Percentiles rank a stretch among this genome's conserved stretches.
These are phyloP conservation scores for Pachypanchax playfairii DNA, from an alignment of 2,113 vertebrate species.

Conservation along the genomic window DNA sequence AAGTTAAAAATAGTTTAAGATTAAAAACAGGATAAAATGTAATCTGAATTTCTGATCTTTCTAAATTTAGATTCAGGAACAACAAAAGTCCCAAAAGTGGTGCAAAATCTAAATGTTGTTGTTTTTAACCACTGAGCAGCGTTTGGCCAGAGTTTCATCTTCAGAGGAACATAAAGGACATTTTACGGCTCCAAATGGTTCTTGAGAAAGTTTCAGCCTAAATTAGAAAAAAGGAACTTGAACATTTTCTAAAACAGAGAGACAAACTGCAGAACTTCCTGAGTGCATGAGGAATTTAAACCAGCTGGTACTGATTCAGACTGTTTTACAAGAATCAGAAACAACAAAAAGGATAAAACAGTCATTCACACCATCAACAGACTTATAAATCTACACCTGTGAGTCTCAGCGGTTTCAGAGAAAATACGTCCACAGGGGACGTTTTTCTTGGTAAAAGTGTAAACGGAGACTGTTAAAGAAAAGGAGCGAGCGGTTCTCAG, in stretches of 20 bases:
- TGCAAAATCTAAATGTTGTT: neutral
- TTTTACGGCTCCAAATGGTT: neutral
- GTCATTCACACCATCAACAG: conserved; percentile 1
- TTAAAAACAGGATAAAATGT: neutral
- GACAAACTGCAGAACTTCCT: neutral
- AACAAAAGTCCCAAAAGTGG: neutral
- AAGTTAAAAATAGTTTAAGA: neutral
- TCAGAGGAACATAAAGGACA: neutral
- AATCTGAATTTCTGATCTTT: neutral
- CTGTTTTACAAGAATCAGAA: conserved; percentile 8
- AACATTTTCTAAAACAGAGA: neutral
- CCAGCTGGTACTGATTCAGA: neutral
- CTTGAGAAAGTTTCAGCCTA: neutral
- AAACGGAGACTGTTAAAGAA: conserved; percentile 33
- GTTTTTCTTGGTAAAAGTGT: conserved; percentile 69
- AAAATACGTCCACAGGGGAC: conserved; percentile 19
- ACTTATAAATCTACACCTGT: conserved; percentile 4
- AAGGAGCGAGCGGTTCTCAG: conserved; percentile 5
- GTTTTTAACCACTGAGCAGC: neutral
- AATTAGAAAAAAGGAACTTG: neutral
- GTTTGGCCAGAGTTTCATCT: neutral
- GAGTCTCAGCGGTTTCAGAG: conserved; percentile 28
- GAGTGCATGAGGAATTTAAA: neutral
- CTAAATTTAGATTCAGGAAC: neutral
- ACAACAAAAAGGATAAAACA: conserved; percentile 7